Conservation (phyloP, 2,797 vertebrate species). For the Eutrigla gurnardus region DNA sequence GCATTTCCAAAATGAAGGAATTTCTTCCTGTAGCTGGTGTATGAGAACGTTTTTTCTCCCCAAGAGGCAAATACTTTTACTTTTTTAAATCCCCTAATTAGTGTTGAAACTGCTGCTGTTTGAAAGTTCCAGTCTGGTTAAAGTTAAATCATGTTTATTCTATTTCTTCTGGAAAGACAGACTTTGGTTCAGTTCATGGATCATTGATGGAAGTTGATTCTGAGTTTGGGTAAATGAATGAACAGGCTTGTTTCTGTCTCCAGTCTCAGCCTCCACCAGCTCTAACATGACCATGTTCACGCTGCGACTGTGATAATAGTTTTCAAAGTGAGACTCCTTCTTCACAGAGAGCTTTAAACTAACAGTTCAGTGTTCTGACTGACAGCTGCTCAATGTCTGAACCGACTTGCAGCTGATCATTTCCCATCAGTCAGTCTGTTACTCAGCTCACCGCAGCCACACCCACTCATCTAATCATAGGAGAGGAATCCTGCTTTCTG, state of each 20-base stretch:
- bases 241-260: background rate
- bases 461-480: background rate
- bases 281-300: background rate
- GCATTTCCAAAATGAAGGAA: background rate
- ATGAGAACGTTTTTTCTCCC: background rate
- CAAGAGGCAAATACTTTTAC: background rate
- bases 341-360: background rate
- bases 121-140: background rate
- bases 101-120: constrained; percentile 1
- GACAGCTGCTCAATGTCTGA: background rate
- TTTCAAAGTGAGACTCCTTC: background rate
- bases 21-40: background rate
- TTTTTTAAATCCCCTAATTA: constrained; percentile 1
- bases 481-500: background rate
- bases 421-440: background rate
- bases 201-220: background rate
- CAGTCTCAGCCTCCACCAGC: background rate
- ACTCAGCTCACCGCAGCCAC: background rate
- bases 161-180: background rate
- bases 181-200: background rate
- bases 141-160: background rate
- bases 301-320: background rate
- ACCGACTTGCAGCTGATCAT: background rate
- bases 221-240: background rate
- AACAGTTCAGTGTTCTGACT: background rate